phyloP scores from a whole-genome alignment of 2,797 vertebrate species.

The Crenichthys baileyi region DNA sequence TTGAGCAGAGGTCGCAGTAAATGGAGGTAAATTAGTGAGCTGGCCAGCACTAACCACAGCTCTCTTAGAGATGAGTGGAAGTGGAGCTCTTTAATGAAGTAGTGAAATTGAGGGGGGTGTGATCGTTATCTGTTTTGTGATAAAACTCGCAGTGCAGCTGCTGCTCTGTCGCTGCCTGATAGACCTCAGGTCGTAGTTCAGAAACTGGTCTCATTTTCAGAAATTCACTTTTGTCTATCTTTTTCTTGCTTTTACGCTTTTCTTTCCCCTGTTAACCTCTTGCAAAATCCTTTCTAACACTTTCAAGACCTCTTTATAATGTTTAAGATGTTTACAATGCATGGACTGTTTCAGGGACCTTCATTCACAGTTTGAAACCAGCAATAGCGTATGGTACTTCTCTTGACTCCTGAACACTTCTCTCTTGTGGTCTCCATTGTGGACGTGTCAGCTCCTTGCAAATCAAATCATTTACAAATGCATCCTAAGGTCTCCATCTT shows the following conservation, averaged over 20 bases:
- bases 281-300: background rate
- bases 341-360: background rate
- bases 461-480: background rate
- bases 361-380: background rate
- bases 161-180: constrained; percentile 20
- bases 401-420: background rate
- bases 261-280: background rate
- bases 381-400: background rate
- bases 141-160: background rate
- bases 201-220: background rate
- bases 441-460: background rate
- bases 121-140: constrained; percentile 14
- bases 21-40: constrained; percentile 42
- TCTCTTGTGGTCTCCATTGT: background rate
- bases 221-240: background rate
- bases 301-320: background rate
- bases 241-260: background rate
- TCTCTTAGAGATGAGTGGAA: constrained; percentile 37
- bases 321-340: background rate
- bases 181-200: background rate
- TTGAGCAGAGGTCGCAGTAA: constrained; percentile 34
- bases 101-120: constrained; percentile 22
- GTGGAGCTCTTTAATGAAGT: constrained; percentile 44
- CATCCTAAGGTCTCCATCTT: background rate
- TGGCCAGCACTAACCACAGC: constrained; percentile 41